Base-by-base conservation (phyloP, 1,140 invertebrate genomes). In the Heliothis virescens region DNA sequence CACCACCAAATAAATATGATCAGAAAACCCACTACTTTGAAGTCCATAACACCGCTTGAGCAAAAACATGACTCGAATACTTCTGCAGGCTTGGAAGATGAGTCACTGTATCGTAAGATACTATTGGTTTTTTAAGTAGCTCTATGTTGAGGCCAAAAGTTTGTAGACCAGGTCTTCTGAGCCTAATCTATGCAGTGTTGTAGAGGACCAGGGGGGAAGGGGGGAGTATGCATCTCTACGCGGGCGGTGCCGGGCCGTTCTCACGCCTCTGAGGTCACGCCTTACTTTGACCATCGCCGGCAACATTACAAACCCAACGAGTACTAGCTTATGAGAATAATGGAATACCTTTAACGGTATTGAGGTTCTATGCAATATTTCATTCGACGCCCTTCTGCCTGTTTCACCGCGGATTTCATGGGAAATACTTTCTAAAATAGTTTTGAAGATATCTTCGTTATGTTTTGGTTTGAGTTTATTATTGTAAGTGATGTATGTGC, bases 221-320 rank as follows among this genome's bases (percentile, higher is more conserved):
- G 57, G 60, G 52, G 21, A 48, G 80, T 79, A 48, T 67, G 62
- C 75, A 77, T 77, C 73, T 55, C 50, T 34, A 75, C 82, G 83
- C 85, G 85, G 89, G 90, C 87, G 86, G 87, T 79, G 72, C 83
- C 84, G 48, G 62, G 47, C 71, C 76, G 86, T 91, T 93, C 90
- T 88, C 90, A 92, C 90, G 90, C 91, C 90, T 93, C 86, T 86
- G 89, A 90, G 91, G 91, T 93, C 91, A 93, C 88, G 90, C 91
- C 88, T 92, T 82, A 80, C 89, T 89, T 90, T 93, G 91, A 92
- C 89, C 87, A 88, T 74, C 85, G 85, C 91, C 89, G 90, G 55
- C 77, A 83, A 48, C 79, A 83, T 82, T 86, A 89, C 55, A 52
- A 63, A 52, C 73, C 60, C 47, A 76, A 52, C 74, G 59, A 21